Conservation (phyloP, 2,888 invertebrate genomes). For the Philaethria dido region DNA sequence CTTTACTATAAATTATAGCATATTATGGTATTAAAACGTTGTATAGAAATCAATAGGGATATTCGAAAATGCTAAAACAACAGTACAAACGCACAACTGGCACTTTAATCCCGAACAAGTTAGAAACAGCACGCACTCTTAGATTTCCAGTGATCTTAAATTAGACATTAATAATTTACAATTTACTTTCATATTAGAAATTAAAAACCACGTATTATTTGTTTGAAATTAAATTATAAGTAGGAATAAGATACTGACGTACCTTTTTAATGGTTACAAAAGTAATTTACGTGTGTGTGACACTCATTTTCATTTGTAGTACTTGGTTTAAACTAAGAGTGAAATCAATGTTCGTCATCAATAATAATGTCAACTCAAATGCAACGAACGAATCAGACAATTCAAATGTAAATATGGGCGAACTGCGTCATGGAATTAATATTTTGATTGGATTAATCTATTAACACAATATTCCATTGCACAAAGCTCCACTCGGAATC, state of each 20-base stretch:
- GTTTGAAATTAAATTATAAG: neutral
- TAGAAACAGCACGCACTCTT: slow-evolving; percentile 68
- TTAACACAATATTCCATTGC: slow-evolving; percentile 73
- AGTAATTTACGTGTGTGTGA: neutral
- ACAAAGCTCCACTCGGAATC: slow-evolving; percentile 60
- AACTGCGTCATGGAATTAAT: slow-evolving; percentile 76
- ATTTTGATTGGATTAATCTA: slow-evolving; percentile 83
- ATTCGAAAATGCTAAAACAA: slow-evolving; percentile 61
- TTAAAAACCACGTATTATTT: slow-evolving; percentile 4
- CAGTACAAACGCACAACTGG: slow-evolving; percentile 68
- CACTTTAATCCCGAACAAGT: slow-evolving; percentile 68
- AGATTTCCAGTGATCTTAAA: slow-evolving; percentile 49
- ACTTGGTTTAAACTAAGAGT: neutral
- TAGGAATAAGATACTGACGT: neutral
- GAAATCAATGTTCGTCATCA: slow-evolving; percentile 40
- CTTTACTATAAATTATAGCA: slow-evolving; percentile 46
- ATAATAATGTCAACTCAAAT: slow-evolving; percentile 63
- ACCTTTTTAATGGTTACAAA: too few relatives aligned
- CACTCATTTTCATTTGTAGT: neutral
- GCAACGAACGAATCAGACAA: slow-evolving; percentile 66
- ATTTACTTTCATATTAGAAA: slow-evolving; percentile 63
- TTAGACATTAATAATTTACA: slow-evolving; percentile 65
- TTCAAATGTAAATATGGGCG: slow-evolving; percentile 75
- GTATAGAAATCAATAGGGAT: slow-evolving; percentile 63
- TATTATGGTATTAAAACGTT: slow-evolving; percentile 51